Conservation (phyloP, 1,140 invertebrate genomes). For the Tachypleus tridentatus region DNA sequence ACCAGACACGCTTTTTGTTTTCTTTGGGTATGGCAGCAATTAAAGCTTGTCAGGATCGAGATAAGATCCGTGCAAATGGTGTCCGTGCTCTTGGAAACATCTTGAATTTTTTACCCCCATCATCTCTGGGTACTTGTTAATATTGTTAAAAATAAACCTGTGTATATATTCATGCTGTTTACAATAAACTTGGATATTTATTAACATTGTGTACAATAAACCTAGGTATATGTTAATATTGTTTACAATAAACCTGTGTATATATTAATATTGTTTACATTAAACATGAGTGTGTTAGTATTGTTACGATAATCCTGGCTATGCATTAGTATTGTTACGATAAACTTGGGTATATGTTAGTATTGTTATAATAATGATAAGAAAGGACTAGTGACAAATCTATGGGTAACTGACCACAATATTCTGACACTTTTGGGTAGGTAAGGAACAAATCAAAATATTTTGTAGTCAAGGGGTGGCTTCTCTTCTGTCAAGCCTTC, state of each 20-base stretch:
- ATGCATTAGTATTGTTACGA: too few relatives aligned
- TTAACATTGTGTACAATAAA: not conserved
- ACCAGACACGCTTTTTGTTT: slow-evolving; percentile 49
- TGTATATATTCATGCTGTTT: not conserved
- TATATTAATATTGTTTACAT: not conserved
- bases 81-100: slow-evolving; percentile 67
- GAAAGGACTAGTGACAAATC: too few relatives aligned
- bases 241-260: too few relatives aligned
- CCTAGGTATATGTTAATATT: not conserved
- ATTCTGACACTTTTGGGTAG: slow-evolving; percentile 8
- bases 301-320: not conserved
- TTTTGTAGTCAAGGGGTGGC: slow-evolving; percentile 40
- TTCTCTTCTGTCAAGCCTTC: slow-evolving; percentile 52
- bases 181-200: not conserved
- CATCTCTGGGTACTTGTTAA: slow-evolving; percentile 37
- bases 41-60: slow-evolving; percentile 51
- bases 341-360: too few relatives aligned
- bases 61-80: slow-evolving; percentile 58
- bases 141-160: not conserved
- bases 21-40: slow-evolving; percentile 52
- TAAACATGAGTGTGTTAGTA: not conserved
- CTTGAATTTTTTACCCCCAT: slow-evolving; percentile 47
- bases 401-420: too few relatives aligned
- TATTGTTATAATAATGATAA: too few relatives aligned
- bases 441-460: slow-evolving; percentile 34